Evolutionary conservation across 1,140 invertebrate genomes (phyloP).

Genomic region (Heliconius hermathena): DNA sequence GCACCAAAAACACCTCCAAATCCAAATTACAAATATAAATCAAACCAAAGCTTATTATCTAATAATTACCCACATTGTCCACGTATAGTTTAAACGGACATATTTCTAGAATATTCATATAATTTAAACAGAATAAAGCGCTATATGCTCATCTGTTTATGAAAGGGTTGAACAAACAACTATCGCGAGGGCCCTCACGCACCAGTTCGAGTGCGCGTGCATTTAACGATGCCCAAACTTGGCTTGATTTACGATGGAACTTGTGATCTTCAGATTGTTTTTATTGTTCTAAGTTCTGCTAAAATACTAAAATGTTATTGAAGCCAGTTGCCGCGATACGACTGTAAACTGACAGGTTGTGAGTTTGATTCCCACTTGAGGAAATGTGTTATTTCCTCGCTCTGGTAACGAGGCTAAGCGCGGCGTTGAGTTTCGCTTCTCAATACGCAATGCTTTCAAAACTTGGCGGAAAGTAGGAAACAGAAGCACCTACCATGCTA

Average conservation of each 20-base stretch:
- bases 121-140: background rate
- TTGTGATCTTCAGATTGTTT: slow-evolving; percentile 13
- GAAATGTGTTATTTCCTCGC: background rate
- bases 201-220: slow-evolving; percentile 17
- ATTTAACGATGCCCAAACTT: slow-evolving; percentile 22
- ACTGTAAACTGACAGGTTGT: background rate
- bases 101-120: background rate
- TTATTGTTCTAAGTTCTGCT: slow-evolving; percentile 3
- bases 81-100: background rate
- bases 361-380: background rate
- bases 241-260: slow-evolving; percentile 14
- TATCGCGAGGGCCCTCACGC: slow-evolving; percentile 14
- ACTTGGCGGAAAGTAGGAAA: background rate
- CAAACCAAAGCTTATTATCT: background rate
- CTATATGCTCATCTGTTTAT: background rate
- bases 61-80: no score
- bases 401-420: background rate
- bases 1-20: no score
- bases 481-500: background rate
- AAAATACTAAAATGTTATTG: slow-evolving; percentile 1
- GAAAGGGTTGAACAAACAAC: slow-evolving; percentile 11
- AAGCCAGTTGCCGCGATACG: no score
- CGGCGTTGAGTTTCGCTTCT: no score
- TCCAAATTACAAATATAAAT: no score
- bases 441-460: no score